Base-by-base conservation (phyloP, 2,888 invertebrate genomes). In the Epistrophella euchroma region DNA sequence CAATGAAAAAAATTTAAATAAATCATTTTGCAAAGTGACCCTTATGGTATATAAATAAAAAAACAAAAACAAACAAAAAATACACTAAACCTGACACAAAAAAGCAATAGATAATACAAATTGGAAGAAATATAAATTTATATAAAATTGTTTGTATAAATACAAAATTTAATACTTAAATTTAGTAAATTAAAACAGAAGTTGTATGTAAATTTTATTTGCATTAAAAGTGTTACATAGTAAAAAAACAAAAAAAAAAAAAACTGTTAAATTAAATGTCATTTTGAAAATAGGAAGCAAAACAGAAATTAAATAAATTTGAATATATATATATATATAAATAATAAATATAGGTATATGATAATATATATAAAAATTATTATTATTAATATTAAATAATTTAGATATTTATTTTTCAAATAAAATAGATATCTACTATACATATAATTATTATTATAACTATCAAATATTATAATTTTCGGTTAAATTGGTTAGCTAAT, bases 131-230 rank as follows among this genome's bases (percentile, higher is more conserved):
- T 22, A 45, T 74, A 50, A 17, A 52, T 52, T 40, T 47, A 52
- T 70, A 37, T 37, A 11, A 45, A 58, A 55, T 62, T 72, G 55
- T 35, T 70, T 68, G 68, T 70, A 77, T 71, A 76, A 79, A 72
- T 66, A 75, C 55, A 73, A 73, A 82, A 78, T 74, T 82, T 64
- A 82, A 79, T 76, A 79, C 50, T 76, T 80, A 73, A 80, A 52
- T 70, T 76, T 80, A 85, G 85, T 76, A 17, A 72, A 85, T 66
- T 52, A 40, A 73, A 81, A 60, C 37, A 60, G 40, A 74, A 43
- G 75, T 75, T 85, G 81, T 75, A 81, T 78, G 81, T 85, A 81
- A 81, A 88, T 85, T 85, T 75, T 56, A 55, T 85, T 85, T 79
- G 76, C 62, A 80, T 76, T 35, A 84, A 66, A 80, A 80, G 66